Percentiles rank a stretch among this genome's conserved stretches.
These are phyloP conservation scores for Glandiceps talaboti DNA, from an alignment of 53 echinoderm and acorn worm species.

Conservation along the genomic window DNA sequence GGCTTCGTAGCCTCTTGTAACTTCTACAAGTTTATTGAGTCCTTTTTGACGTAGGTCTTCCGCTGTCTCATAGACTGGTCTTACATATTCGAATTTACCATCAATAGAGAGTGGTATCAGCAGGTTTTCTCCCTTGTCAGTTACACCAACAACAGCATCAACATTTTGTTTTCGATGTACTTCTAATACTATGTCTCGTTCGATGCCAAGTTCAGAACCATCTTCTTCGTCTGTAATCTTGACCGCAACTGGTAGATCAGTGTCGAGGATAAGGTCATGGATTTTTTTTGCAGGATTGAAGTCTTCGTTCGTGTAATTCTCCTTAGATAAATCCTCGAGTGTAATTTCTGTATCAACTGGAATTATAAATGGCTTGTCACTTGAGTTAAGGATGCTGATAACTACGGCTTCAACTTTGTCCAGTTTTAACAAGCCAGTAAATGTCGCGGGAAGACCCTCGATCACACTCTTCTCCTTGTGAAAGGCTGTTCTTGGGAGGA, in stretches of 20 bases:
- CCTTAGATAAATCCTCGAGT: neutral
- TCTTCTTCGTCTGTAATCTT: neutral
- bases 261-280: neutral
- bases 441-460: neutral
- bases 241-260: neutral
- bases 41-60: neutral
- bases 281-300: neutral
- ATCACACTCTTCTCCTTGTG: neutral
- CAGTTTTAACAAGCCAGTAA: neutral
- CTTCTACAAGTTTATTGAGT: neutral
- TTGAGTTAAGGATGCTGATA: neutral
- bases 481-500: neutral
- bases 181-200: neutral
- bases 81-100: neutral
- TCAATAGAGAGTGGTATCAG: neutral
- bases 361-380: neutral
- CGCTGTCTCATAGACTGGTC: neutral
- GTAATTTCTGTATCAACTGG: neutral
- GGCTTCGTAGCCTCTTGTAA: neutral
- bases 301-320: neutral
- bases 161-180: neutral
- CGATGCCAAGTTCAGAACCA: neutral
- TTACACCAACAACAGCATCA: neutral
- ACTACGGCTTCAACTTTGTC: neutral
- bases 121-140: neutral